Base-by-base conservation (phyloP, 2,113 vertebrate species). In the Nanger granti region DNA sequence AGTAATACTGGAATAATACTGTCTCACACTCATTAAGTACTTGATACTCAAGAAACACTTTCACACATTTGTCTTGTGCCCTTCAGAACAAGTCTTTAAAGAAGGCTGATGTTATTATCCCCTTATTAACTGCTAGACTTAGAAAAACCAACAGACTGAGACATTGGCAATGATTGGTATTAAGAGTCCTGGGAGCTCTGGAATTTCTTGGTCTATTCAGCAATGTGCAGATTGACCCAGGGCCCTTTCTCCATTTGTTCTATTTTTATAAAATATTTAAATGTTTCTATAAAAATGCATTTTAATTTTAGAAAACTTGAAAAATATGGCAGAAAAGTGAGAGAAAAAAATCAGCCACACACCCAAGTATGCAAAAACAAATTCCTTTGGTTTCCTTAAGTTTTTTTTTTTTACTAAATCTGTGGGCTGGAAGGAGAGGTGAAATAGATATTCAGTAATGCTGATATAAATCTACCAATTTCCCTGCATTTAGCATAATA, bases 211-310 rank as follows among this genome's bases (percentile, higher is more conserved):
- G 49, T 92, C 4, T 24, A 88, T 41, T 79, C 26, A 85, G 31
- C 41, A 93, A 26, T 41, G 22, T 94, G 54, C 29, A 87, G 31
- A 95, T 24, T 92, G 88, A 94, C 60, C 47, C 37, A 92, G 47
- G 34, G 41, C 54, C 31, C 49, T 94, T 44, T 94, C 52, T 91
- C 24, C 49, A 13, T 93, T 97, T 92, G 37, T 60, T 79, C 87
- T 84, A 9, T 84, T 93, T 96, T 93, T 55, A 13, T 87, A 84
- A 96, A 64, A 62, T 94, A 95, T 86, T 91, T 73, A 84, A 84
- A 62, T 91, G 3, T 93, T 87, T 87, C 54, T 85, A 57, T 86
- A 83, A 89, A 93, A 93, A 59, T 84, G 6, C 11, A 64, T 91
- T 87, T 26, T 86, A 8, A 73, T 92, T 59, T 44, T 41, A 64